Evolutionary conservation across 1,140 invertebrate species (phyloP), one percentile per base, ranked within the genome.

Genomic region (Hesperophylax magnus): DNA sequence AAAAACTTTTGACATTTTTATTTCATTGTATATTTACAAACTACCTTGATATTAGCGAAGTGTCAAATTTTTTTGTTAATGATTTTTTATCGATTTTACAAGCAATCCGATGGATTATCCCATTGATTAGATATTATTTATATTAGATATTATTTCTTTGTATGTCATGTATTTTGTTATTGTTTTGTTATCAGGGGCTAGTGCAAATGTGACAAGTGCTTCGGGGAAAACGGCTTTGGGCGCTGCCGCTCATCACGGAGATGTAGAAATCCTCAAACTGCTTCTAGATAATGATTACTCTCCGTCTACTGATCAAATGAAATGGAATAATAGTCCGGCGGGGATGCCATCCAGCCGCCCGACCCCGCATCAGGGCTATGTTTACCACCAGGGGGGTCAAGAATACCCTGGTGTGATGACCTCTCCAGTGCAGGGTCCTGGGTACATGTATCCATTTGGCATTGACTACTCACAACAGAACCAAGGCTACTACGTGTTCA

Each of bases 401-500:
- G 39, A 76, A 22, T 78, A 78, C 22, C 60, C 75, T 0, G 31
- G 20, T 3, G 20, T 24, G 6, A n/a, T 78, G 61, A 53, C 11
- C 39, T 65, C 60, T 58, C 14, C 27, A 0, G 52, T 77, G 7
- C 63, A 79, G 24, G 67, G 47, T 1, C 78, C 52, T 11, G 18
- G 54, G 31, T 75, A 65, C 27, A 14, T 84, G 61, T 81, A 81
- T 63, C 80, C 79, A 7, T 83, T 79, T 53, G 69, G 76, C 52
- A 81, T 81, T 52, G 79, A 84, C 69, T 84, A 81, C 52, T 77
- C 79, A 5, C 61, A 79, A 39, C 83, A 81, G 52, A 84, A 84
- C 75, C 82, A 84, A 72, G 82, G 82, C 17, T 84, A 84, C 58
- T 84, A 81, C 71, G 80, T 84, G 0, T 81, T 81, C 39, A 84